Evolutionary conservation across 2,888 invertebrate genomes (phyloP).

Genomic region (Parasteatoda lunata): DNA sequence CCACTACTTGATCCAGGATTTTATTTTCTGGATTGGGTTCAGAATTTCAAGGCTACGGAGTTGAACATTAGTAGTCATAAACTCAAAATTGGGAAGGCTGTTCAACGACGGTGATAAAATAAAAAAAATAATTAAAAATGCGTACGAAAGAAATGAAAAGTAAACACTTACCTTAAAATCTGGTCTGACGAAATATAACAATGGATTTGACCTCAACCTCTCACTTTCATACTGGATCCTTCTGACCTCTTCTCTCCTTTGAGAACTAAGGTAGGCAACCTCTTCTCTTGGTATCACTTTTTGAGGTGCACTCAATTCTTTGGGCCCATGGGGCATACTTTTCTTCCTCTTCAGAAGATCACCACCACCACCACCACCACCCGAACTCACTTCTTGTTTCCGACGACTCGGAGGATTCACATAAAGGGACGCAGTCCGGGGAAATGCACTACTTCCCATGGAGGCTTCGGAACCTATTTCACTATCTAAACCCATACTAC

Average conservation of each 20-base stretch:
- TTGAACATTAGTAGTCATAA: too few species aligned
- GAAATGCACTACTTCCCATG: slow-evolving; percentile 33
- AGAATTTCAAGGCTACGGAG: too few species aligned
- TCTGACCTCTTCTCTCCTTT: slow-evolving; percentile 94
- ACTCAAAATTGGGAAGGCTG: too few species aligned
- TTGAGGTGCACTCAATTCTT: slow-evolving; percentile 81
- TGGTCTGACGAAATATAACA: slow-evolving; percentile 96
- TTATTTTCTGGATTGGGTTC: too few species aligned
- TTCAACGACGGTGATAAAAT: too few species aligned
- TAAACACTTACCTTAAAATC: slow-evolving; percentile 88
- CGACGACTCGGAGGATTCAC: slow-evolving; percentile 59
- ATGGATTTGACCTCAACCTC: slow-evolving; percentile 93
- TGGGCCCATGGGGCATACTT: slow-evolving; percentile 90
- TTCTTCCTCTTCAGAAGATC: slow-evolving; percentile 89
- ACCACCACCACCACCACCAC: slow-evolving; percentile 76
- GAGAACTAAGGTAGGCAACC: slow-evolving; percentile 93
- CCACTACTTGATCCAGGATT: too few species aligned
- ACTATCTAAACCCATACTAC: slow-evolving; percentile 45
- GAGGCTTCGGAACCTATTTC: slow-evolving; percentile 51
- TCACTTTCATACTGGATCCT: slow-evolving; percentile 92
- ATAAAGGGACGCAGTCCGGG: slow-evolving; percentile 65
- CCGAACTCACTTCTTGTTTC: slow-evolving; percentile 13
- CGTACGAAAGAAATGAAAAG: too few species aligned
- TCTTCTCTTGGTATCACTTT: slow-evolving; percentile 93
- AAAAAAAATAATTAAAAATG: too few species aligned